Percentiles rank a stretch among this genome's conserved stretches.
Conservation (phyloP, 2,113 vertebrate genomes). For the Xenotilapia leptura region DNA sequence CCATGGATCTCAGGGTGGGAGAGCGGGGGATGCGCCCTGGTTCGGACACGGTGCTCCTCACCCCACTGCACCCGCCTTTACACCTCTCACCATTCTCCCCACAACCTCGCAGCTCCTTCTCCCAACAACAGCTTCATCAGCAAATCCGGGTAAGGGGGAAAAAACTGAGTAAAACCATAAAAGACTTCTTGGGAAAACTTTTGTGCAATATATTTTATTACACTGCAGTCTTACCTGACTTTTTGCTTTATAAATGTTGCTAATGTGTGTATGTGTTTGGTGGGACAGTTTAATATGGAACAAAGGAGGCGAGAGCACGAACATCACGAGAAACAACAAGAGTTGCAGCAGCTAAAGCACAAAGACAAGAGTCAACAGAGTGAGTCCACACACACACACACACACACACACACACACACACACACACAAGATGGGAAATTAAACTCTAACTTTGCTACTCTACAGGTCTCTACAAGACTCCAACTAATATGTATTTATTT, state of each 20-base stretch:
- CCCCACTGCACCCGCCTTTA: constrained; percentile 81
- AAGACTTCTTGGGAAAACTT: neutral
- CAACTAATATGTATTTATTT: neutral
- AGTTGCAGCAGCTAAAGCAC: constrained; percentile 85
- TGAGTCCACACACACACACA: constrained; percentile 56
- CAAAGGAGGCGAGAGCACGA: constrained; percentile 71
- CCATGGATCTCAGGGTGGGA: constrained; percentile 93
- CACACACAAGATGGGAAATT: neutral
- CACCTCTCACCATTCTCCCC: constrained; percentile 72
- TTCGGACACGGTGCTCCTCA: constrained; percentile 83
- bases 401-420: neutral
- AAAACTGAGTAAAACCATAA: neutral
- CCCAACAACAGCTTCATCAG: constrained; percentile 81
- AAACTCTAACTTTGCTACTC: neutral
- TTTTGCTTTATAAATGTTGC: neutral
- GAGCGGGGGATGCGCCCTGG: constrained; percentile 78
- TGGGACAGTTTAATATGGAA: constrained; percentile 83
- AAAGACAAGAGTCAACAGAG: constrained; percentile 95
- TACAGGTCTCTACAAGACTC: neutral
- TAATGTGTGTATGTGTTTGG: neutral
- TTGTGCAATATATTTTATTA: neutral
- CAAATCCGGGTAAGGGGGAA: constrained; percentile 71
- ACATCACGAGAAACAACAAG: constrained; percentile 87
- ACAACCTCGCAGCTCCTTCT: constrained; percentile 72
- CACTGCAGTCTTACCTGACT: neutral